A percentile compares a stretch with the other conserved stretches of the same genome.
Conservation (phyloP, 2,113 vertebrate genomes). For the Myocastor coypus region DNA sequence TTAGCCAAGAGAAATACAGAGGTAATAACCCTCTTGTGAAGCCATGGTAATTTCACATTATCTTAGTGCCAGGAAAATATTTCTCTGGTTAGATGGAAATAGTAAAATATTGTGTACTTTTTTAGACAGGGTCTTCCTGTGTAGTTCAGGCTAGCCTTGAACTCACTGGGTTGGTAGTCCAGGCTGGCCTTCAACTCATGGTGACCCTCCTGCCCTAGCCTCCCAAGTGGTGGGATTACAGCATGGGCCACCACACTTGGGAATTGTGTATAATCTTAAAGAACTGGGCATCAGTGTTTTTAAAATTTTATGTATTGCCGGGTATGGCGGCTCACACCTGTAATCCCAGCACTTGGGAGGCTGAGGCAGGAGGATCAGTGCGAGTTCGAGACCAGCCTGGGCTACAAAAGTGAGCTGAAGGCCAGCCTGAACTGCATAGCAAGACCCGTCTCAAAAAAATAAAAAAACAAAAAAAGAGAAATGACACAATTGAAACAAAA, state of each 20-base stretch:
- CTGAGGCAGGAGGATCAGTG: too few species aligned
- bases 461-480: too few species aligned
- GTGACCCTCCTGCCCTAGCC: not conserved
- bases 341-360: too few species aligned
- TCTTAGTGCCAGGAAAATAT: not conserved
- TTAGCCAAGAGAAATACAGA: not conserved
- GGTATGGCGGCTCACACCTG: too few species aligned
- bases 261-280: not conserved
- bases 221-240: not conserved
- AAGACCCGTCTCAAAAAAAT: too few species aligned
- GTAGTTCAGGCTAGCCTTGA: not conserved
- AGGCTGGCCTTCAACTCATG: not conserved
- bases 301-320: slow-evolving; percentile 3
- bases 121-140: not conserved
- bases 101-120: not conserved
- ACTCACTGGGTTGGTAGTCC: not conserved
- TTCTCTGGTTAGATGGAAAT: not conserved
- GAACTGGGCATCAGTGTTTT: not conserved
- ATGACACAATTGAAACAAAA: slow-evolving; percentile 28
- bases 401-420: too few species aligned
- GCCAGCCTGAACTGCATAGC: too few species aligned
- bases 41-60: not conserved
- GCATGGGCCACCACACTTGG: not conserved
- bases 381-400: too few species aligned
- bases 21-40: not conserved